Evolutionary conservation across 2,113 vertebrate species (phyloP).

Genomic region (Cyprichromis sp.): DNA sequence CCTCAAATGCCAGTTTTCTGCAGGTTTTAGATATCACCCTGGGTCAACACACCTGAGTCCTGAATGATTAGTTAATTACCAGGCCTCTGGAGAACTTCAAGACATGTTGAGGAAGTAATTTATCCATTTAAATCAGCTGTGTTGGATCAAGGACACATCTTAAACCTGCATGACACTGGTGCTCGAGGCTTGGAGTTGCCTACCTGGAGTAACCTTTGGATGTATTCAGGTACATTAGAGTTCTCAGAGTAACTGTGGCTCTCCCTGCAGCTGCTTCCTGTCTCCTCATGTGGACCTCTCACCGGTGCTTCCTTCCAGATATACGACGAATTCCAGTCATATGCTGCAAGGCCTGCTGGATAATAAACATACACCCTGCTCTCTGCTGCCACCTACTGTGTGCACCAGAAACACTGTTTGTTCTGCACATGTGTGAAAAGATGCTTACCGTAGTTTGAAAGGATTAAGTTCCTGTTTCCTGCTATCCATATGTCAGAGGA

Average conservation of each 20-base stretch:
- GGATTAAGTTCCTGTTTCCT: background rate
- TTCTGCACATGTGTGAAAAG: background rate
- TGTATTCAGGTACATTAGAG: background rate
- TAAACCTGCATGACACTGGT: background rate
- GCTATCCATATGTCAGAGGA: background rate
- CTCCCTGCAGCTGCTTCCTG: background rate
- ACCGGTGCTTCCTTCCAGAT: background rate
- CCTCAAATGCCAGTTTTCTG: background rate
- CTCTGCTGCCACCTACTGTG: background rate
- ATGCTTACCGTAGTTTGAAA: background rate
- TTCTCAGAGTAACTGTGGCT: background rate
- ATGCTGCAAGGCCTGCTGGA: background rate
- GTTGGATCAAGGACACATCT: background rate
- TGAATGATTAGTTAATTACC: background rate
- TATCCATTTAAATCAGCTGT: background rate
- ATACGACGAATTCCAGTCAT: background rate
- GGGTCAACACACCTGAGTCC: background rate
- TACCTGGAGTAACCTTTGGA: background rate
- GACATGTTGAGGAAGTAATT: background rate
- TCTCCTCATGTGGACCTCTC: background rate
- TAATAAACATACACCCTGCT: background rate
- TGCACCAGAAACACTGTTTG: background rate
- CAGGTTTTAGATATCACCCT: background rate
- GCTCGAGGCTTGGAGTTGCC: background rate
- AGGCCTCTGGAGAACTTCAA: background rate